Percentiles rank a stretch among this genome's conserved stretches.
Conservation (phyloP, 1,140 invertebrate genomes). For the Pogonognathellus flavescens region DNA sequence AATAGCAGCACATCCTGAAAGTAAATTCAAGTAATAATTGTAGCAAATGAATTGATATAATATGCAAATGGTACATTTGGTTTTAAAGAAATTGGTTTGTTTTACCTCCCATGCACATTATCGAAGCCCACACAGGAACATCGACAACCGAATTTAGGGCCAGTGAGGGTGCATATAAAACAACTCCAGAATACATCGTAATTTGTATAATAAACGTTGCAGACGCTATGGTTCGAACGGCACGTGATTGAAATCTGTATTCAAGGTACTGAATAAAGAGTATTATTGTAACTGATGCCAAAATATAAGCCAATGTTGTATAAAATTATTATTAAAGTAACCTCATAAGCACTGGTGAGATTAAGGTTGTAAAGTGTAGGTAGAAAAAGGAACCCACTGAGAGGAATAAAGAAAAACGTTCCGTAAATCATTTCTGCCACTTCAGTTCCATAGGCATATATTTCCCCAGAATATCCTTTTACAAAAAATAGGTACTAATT, state of each 20-base stretch:
- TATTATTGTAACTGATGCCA: not conserved
- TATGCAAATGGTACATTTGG: too few relatives aligned
- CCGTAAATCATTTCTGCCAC: constrained; percentile 62
- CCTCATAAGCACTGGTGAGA: constrained; percentile 66
- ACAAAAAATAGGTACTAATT: too few relatives aligned
- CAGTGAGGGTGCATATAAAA: constrained; percentile 70
- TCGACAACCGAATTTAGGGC: constrained; percentile 85
- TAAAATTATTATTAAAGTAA: too few relatives aligned
- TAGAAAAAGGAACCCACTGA: constrained; percentile 61
- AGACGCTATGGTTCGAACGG: constrained; percentile 57
- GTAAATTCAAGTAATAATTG: not conserved
- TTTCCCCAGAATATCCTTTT: constrained; percentile 63
- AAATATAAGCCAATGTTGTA: too few relatives aligned
- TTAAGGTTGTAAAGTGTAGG: constrained; percentile 65
- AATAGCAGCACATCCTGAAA: constrained; percentile 7
- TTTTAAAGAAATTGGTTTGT: too few relatives aligned
- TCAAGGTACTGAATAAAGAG: constrained; percentile 66
- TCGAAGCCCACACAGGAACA: constrained; percentile 85
- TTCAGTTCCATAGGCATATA: constrained; percentile 63
- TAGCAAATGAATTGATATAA: not conserved
- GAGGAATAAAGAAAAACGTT: constrained; percentile 61
- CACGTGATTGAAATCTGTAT: constrained; percentile 63
- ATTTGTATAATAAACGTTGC: constrained; percentile 60
- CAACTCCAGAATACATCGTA: constrained; percentile 68
- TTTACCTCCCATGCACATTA: constrained; percentile 78